phyloP scores from a whole-genome alignment of 2,797 vertebrate genomes.

The Platyrinchus mystaceus region DNA sequence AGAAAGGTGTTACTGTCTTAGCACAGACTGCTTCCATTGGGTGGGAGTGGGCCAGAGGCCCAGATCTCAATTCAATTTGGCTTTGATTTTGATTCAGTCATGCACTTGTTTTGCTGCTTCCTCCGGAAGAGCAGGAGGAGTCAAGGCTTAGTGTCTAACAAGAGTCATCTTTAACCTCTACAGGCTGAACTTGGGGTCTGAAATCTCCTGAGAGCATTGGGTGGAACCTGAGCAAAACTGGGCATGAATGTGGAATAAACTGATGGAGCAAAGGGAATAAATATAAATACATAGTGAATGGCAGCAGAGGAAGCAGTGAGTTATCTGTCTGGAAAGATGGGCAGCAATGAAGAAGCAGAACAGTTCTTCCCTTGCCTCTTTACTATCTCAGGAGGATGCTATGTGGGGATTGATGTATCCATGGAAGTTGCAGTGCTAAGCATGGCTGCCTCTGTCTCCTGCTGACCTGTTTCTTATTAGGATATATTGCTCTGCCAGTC shows the following conservation, averaged over 20 bases:
- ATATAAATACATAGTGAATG: rapidly evolving
- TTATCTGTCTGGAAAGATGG: rapidly evolving
- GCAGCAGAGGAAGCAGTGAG: neutral
- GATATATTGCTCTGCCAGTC: neutral
- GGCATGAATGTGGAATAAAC: neutral
- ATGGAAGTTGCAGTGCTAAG: neutral
- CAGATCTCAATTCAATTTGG: neutral
- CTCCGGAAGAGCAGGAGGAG: neutral
- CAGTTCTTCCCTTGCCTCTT: neutral
- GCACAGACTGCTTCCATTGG: neutral
- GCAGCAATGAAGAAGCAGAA: neutral
- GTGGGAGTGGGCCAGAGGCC: neutral
- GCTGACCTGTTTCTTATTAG: neutral
- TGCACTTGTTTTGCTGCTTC: neutral
- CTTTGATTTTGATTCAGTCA: neutral
- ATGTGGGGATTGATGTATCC: neutral
- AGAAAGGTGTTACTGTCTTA: neutral
- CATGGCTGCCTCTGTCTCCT: neutral
- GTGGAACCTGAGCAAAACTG: neutral
- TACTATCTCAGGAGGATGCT: neutral
- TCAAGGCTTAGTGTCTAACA: neutral
- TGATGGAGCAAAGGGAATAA: neutral
- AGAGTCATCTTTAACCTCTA: neutral
- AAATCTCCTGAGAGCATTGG: neutral
- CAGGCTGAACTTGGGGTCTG: neutral